These are phyloP conservation scores for Hemicentrotus pulcherrimus DNA, from an alignment of 35 echinoderm and acorn worm species.

Conservation along the genomic window DNA sequence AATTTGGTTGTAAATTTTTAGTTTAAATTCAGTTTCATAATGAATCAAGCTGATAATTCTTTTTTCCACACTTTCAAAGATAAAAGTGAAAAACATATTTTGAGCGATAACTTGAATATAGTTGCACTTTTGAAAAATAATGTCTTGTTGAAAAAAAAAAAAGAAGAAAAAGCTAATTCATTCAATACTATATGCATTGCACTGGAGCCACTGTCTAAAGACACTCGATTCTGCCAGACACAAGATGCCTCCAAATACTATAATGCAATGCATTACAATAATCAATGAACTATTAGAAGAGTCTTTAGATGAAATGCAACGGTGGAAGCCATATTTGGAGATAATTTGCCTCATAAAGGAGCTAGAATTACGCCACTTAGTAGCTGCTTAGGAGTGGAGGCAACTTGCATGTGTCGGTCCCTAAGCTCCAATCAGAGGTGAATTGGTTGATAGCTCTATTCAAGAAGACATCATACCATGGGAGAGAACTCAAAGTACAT, in stretches of 20 bases:
- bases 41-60: no score
- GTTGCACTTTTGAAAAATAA: neutral
- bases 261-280: neutral
- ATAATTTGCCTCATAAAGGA: neutral
- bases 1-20: no score
- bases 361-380: neutral
- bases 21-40: no score
- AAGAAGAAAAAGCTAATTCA: no score
- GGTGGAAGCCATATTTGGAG: neutral
- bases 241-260: neutral
- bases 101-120: neutral
- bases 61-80: neutral
- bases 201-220: neutral
- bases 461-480: neutral
- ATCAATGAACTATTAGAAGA: neutral
- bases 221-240: neutral
- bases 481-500: neutral
- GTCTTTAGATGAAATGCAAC: neutral
- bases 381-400: neutral
- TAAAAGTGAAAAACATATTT: neutral
- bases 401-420: neutral
- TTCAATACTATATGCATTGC: neutral
- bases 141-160: neutral
- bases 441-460: slow-evolving; percentile 4
- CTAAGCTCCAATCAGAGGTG: neutral